A percentile compares a stretch with the other conserved stretches of the same genome.
These are phyloP conservation scores for Dendronephthya gigantea DNA, from an alignment of 64 coral and sea anemone genomes.

Conservation along the genomic window DNA sequence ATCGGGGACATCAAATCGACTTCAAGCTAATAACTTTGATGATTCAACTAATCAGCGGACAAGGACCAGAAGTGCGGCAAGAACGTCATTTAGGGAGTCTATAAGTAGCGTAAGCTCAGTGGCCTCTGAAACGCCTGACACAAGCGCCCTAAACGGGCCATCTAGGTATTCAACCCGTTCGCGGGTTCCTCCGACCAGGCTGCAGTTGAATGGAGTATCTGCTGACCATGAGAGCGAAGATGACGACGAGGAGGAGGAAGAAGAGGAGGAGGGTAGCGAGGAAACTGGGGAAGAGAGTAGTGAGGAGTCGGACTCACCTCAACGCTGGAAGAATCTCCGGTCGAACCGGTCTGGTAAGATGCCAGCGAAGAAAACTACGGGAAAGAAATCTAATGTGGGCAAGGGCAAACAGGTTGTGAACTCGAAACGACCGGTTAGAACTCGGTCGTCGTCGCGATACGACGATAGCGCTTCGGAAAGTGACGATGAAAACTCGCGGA, in stretches of 20 bases:
- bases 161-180: conserved; percentile 14
- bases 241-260: conserved; percentile 41
- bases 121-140: background rate
- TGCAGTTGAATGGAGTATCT: conserved; percentile 45
- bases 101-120: background rate
- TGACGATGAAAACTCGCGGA: conserved; percentile 6
- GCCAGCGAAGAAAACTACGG: background rate
- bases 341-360: conserved; percentile 27
- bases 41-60: background rate
- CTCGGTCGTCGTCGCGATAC: conserved; percentile 59
- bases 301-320: conserved; percentile 38
- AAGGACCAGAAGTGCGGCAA: background rate
- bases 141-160: background rate
- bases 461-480: conserved; percentile 62
- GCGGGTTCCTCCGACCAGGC: conserved; percentile 16
- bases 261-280: conserved; percentile 43
- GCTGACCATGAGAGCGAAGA: conserved; percentile 30
- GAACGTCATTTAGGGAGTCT: background rate
- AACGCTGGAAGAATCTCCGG: conserved; percentile 39
- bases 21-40: background rate
- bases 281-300: conserved; percentile 47
- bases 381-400: background rate
- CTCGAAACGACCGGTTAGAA: conserved; percentile 4
- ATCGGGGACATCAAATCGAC: background rate
- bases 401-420: background rate